Percentiles rank a stretch among this genome's conserved stretches.
Evolutionary conservation across 1,140 invertebrate genomes (phyloP).

Genomic region (Phthorimaea operculella): DNA sequence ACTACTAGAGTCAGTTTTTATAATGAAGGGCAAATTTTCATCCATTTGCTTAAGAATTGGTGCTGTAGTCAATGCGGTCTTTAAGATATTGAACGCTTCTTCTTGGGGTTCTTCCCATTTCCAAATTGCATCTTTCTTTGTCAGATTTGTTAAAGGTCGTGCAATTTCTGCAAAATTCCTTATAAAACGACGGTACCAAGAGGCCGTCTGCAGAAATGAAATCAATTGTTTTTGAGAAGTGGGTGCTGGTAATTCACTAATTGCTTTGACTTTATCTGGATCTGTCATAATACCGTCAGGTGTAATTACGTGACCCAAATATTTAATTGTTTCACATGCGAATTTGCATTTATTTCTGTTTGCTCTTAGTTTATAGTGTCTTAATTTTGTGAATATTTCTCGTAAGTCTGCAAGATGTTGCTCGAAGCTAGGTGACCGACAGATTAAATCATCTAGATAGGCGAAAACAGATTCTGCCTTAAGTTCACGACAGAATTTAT

Average conservation of each 20-base stretch:
- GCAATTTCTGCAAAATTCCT: conserved; percentile 34
- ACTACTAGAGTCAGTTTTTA: conserved; percentile 11
- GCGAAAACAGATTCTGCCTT: too few species aligned
- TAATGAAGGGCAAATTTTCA: conserved; percentile 2
- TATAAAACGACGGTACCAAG: conserved; percentile 46
- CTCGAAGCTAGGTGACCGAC: too few species aligned
- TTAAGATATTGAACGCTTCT: conserved; percentile 14
- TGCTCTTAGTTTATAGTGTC: too few species aligned
- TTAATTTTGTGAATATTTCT: too few species aligned
- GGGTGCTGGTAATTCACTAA: conserved; percentile 22
- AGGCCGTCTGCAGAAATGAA: conserved; percentile 24
- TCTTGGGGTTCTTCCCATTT: conserved; percentile 14
- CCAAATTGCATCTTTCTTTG: conserved; percentile 27
- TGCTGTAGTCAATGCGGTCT: conserved; percentile 13
- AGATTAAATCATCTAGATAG: too few species aligned
- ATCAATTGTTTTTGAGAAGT: conserved; percentile 22
- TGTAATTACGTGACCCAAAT: too few species aligned
- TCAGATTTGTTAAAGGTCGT: conserved; percentile 33
- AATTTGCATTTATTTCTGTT: too few species aligned
- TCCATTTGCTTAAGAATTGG: conserved; percentile 21
- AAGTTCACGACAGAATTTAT: too few species aligned
- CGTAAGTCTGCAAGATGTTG: too few species aligned
- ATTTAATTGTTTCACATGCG: too few species aligned
- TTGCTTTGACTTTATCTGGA: conserved; percentile 29
- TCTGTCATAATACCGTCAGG: conserved; percentile 34